These are phyloP conservation scores for Paedocypris micromegethes DNA, from an alignment of 2,797 vertebrate species.

Conservation along the genomic window DNA sequence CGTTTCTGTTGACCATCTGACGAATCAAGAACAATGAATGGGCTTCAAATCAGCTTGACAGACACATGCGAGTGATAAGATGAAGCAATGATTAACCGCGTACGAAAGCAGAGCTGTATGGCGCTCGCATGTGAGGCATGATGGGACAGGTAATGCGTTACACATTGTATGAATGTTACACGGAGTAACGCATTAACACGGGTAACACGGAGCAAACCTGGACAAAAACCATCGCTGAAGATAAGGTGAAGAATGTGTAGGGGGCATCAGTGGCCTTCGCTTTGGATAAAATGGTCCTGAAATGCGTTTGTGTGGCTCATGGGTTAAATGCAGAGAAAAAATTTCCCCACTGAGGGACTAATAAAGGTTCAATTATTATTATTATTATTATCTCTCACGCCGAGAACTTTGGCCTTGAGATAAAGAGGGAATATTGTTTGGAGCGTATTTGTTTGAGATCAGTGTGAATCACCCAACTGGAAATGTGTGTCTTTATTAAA, in stretches of 20 bases:
- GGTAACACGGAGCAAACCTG: too few relatives aligned
- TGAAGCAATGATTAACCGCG: constrained; percentile 55
- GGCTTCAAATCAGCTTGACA: constrained; percentile 17
- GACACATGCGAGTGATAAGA: constrained; percentile 28
- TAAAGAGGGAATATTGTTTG: background rate
- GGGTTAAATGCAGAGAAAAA: too few relatives aligned
- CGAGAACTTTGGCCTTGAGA: constrained; percentile 31
- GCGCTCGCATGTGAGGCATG: constrained; percentile 1
- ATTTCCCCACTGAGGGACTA: too few relatives aligned
- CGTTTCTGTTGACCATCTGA: background rate
- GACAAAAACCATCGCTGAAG: too few relatives aligned
- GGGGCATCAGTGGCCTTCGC: too few relatives aligned
- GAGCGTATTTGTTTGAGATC: background rate
- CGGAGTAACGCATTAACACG: too few relatives aligned
- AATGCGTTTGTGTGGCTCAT: too few relatives aligned
- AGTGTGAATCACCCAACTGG: constrained; percentile 2
- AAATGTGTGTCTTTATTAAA: constrained; percentile 10
- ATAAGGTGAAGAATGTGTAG: too few relatives aligned
- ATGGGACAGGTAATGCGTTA: background rate
- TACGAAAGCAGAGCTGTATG: constrained; percentile 34
- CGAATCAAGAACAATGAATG: constrained; percentile 9
- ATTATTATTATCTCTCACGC: too few relatives aligned
- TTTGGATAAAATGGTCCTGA: too few relatives aligned
- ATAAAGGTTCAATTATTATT: too few relatives aligned
- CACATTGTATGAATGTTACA: too few relatives aligned